Base-by-base conservation (phyloP, 2,888 invertebrate genomes). In the Aspidapion aeneum region DNA sequence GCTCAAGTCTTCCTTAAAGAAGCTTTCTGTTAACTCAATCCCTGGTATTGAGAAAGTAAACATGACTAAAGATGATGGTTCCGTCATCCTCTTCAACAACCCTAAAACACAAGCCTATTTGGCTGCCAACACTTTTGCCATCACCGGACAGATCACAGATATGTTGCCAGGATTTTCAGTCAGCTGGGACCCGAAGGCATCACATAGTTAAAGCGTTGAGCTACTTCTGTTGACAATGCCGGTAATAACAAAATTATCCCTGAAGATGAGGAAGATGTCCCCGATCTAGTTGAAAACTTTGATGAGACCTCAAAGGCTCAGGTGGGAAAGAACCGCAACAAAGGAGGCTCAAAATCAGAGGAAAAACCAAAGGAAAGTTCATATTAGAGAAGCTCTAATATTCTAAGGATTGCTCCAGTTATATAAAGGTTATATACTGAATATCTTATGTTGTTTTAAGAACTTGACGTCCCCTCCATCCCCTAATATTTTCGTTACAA, bases 11-110 rank as follows among this genome's bases (percentile, higher is more conserved):
- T 96, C 97, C 62, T 83, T 99, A 74, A 99, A 99, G 82, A 99
- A 99, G 81, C 83, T 99, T 68, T 94, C 97, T 71, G 98, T 99
- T 57, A 99, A 97, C 83, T 96, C 94, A 71, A 99, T 99, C 77
- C 98, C 98, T 69, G 98, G 98, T 72, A 67, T 67, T 54, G 65
- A 67, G 21, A 65, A 67, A 65, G 67, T 98, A 63, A 99, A 99
- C 83, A 99, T 99, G 93, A 98, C 99, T 77, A 98, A 98, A 84
- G 98, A 99, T 82, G 99, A 99, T 82, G 96, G 98, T 64, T 93
- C 95, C 67, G 98, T 99, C 62, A 98, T 99, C 79, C 98, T 99
- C 80, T 99, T 99, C 79, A 99, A 98, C 81, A 99, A 99, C 81
- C 99, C 99, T 50, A 99, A 99, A 83, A 98, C 98, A 63, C 99